Base-by-base conservation (phyloP, 2,888 invertebrate species). In the Mesorhabditis belari region DNA sequence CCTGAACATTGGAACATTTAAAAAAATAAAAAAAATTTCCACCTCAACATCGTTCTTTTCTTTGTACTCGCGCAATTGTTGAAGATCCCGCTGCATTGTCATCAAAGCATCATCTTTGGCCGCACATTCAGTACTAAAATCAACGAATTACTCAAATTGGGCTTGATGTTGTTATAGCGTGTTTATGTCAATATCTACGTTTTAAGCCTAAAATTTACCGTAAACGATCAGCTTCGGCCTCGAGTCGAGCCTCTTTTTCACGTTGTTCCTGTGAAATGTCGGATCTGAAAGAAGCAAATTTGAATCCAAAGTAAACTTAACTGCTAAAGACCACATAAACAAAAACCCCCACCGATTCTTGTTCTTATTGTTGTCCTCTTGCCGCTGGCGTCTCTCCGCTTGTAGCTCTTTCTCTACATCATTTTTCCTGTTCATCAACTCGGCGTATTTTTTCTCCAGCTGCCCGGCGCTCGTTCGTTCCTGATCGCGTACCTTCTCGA, bases 381-480 rank as follows among this genome's bases (percentile, higher is more conserved):
- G 86, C 78, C 90, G 89, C n/a, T 60, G 63, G 55, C 71, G 70
- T 19, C 70, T 24, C 49, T 74, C 73, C 9, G 62, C 86, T 68
- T 86, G 86, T 63, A 90, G 82, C 79, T 89, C 90, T 56, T 87
- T 86, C 80, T 91, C 91, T 29, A 87, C 83, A 26, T 87, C 86
- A 57, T 87, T 85, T 74, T 90, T 87, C 76, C 88, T 86, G 73
- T 91, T 88, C 55, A 90, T 85, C 83, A 94, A 92, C 68, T 92
- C 94, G 52, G 87, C 87, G 67, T 94, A 85, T 67, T 90, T 87
- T 73, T 90, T 87, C 84, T 93, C 94, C 77, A 88, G 71, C 82
- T 86, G 79, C 49, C 87, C 85, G 72, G 92, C 85, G 71, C 88
- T 87, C 77, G 89, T 88, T 83, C 89, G 88, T 81, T 91, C 93